A percentile compares a stretch with the other conserved stretches of the same genome.
phyloP scores from a whole-genome alignment of 2,888 invertebrate genomes.

The Omphaloscelis lunosa region DNA sequence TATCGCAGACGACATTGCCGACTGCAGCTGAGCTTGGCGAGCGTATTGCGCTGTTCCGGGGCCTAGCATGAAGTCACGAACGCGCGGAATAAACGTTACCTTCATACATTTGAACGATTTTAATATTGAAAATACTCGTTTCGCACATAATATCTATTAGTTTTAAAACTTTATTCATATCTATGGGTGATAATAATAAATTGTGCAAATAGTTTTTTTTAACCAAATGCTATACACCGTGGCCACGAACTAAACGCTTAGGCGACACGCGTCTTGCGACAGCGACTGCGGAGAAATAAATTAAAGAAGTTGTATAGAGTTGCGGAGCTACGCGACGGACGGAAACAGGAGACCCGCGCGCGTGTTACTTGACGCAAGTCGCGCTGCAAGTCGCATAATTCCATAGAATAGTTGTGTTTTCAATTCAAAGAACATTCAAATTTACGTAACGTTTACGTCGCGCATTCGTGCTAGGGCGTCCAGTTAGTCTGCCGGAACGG shows the following conservation, averaged over 20 bases:
- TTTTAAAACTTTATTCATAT: neutral
- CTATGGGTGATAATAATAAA: too few relatives aligned
- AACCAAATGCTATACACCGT: neutral
- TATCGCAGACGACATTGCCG: slow-evolving; percentile 27
- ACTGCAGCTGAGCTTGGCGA: slow-evolving; percentile 30
- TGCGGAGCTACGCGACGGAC: too few relatives aligned
- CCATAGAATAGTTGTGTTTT: neutral
- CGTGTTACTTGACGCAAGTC: too few relatives aligned
- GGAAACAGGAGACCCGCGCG: too few relatives aligned
- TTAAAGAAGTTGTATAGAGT: too few relatives aligned
- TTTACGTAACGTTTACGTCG: neutral
- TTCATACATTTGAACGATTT: too few relatives aligned
- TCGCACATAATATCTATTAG: neutral
- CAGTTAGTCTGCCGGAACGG: slow-evolving; percentile 21
- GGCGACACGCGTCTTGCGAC: neutral
- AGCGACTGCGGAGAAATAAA: too few relatives aligned
- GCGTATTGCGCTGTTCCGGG: slow-evolving; percentile 17
- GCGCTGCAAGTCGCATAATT: neutral
- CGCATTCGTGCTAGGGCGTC: neutral
- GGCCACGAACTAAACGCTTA: neutral
- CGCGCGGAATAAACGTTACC: neutral
- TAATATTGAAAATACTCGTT: neutral
- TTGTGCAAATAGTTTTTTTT: too few relatives aligned
- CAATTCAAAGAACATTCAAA: too few relatives aligned
- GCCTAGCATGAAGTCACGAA: neutral